Evolutionary conservation across 2,888 invertebrate genomes (phyloP).

Genomic region (Linnaemya tessellans): DNA sequence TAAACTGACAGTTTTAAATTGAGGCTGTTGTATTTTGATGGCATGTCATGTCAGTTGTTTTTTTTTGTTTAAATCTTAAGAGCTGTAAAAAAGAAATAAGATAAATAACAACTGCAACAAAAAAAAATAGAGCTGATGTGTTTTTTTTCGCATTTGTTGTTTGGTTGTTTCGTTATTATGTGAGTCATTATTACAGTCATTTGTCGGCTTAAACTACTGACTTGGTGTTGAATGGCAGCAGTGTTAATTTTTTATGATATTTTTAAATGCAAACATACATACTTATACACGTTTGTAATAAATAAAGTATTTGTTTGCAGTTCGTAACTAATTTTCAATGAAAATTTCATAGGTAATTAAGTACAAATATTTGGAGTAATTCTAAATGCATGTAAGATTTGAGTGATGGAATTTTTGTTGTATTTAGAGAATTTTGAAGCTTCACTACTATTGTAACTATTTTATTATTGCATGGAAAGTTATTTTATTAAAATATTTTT

Average conservation of each 20-base stretch:
- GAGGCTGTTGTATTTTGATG: slow-evolving; percentile 77
- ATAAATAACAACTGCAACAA: slow-evolving; percentile 47
- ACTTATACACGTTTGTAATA: not conserved
- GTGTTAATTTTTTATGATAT: slow-evolving; percentile 28
- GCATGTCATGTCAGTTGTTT: slow-evolving; percentile 74
- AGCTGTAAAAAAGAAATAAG: slow-evolving; percentile 64
- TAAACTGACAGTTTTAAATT: slow-evolving; percentile 82
- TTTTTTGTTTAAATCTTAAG: slow-evolving; percentile 56
- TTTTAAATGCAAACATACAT: not conserved
- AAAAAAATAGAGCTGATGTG: slow-evolving; percentile 12
- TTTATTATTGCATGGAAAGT: no score
- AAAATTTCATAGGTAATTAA: slow-evolving; percentile 1
- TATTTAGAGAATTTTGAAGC: not conserved
- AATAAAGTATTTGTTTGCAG: not conserved
- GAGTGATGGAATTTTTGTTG: not conserved
- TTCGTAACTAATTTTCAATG: not conserved
- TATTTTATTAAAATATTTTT: no score
- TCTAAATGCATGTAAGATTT: not conserved
- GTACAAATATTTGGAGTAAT: slow-evolving; percentile 1
- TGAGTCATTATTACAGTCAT: slow-evolving; percentile 71
- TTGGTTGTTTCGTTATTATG: slow-evolving; percentile 46
- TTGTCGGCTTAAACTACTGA: slow-evolving; percentile 72
- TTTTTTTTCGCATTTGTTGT: slow-evolving; percentile 35
- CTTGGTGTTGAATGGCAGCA: slow-evolving; percentile 66
- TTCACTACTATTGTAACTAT: no score